Percentiles rank a stretch among this genome's conserved stretches.
Conservation (phyloP, 2,888 invertebrate genomes). For the Hydraecia micacea region DNA sequence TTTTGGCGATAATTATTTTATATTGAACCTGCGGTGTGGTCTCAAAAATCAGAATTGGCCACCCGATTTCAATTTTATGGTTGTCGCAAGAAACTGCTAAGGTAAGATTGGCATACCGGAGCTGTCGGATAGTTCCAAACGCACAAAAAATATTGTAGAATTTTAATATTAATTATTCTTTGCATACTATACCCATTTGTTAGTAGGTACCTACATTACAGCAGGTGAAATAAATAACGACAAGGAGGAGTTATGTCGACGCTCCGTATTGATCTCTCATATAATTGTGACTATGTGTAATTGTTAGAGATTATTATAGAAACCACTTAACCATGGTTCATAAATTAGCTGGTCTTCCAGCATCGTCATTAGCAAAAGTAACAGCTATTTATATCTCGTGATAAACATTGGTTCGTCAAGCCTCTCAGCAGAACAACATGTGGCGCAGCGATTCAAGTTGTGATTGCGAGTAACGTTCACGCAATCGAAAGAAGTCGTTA, state of each 20-base stretch:
- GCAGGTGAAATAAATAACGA: constrained; percentile 48
- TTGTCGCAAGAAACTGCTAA: constrained; percentile 20
- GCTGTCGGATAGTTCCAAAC: neutral
- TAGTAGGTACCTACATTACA: constrained; percentile 15
- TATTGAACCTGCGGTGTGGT: constrained; percentile 39
- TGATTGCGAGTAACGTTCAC: constrained; percentile 74
- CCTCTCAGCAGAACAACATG: constrained; percentile 71
- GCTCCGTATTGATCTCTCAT: constrained; percentile 58
- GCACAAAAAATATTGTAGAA: neutral
- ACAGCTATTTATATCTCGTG: constrained; percentile 60
- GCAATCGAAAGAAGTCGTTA: constrained; percentile 77
- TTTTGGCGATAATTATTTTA: constrained; percentile 33
- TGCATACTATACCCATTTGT: constrained; percentile 45
- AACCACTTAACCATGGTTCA: constrained; percentile 43
- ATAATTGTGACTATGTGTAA: constrained; percentile 58
- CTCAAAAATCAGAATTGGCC: constrained; percentile 23
- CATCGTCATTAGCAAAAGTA: constrained; percentile 42
- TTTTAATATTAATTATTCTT: constrained; percentile 1
- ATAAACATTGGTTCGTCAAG: constrained; percentile 74
- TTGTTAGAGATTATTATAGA: constrained; percentile 56
- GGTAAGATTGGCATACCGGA: neutral
- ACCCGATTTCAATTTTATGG: constrained; percentile 35
- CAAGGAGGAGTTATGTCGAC: constrained; percentile 57
- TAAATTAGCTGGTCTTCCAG: constrained; percentile 34
- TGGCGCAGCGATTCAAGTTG: constrained; percentile 70